Evolutionary conservation across 2,888 invertebrate species (phyloP).

Genomic region (Polymixis flavicincta): DNA sequence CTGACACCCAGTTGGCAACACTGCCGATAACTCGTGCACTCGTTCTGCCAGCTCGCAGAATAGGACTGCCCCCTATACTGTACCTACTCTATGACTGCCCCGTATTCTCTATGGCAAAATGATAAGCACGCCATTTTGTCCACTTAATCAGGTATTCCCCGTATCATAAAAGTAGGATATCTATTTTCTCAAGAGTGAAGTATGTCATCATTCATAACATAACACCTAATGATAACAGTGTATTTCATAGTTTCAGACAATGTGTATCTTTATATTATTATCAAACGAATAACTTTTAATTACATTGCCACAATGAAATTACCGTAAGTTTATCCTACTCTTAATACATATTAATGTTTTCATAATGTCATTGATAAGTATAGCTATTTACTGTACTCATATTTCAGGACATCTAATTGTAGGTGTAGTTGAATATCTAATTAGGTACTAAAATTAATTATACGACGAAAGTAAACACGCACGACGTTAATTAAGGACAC

Average conservation of each 20-base stretch:
- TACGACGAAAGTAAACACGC: background rate
- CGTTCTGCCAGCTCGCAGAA: too few species aligned
- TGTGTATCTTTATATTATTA: background rate
- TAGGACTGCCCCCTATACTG: constrained; percentile 19
- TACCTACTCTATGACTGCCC: too few species aligned
- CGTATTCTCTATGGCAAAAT: constrained; percentile 14
- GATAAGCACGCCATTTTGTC: background rate
- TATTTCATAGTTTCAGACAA: background rate
- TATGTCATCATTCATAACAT: background rate
- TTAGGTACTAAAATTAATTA: background rate
- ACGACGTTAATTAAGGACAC: background rate
- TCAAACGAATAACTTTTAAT: background rate
- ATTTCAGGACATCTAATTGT: background rate
- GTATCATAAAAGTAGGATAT: constrained; percentile 1
- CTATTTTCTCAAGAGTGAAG: background rate
- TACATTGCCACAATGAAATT: background rate
- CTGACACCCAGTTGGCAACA: too few species aligned
- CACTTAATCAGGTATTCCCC: constrained; percentile 20
- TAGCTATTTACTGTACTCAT: background rate
- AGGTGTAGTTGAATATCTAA: background rate
- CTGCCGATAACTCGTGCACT: too few species aligned
- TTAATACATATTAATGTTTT: background rate
- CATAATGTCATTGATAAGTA: background rate
- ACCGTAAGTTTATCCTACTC: constrained; percentile 5
- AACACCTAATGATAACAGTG: background rate